Conservation (phyloP, 2,797 vertebrate species). For the Pipistrellus nathusii region DNA sequence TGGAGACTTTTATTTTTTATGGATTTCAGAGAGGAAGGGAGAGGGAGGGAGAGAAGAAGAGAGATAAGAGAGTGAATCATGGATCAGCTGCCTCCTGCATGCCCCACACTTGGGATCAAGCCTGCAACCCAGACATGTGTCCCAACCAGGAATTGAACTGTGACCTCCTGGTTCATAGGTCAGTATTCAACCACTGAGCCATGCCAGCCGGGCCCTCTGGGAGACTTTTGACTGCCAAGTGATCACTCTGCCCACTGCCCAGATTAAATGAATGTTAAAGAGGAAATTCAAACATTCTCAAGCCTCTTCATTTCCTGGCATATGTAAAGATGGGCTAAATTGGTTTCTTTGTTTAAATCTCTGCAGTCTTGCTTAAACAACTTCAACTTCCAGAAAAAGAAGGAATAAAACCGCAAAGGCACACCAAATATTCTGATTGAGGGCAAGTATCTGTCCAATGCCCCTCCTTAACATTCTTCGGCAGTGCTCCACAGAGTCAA, state of each 20-base stretch:
- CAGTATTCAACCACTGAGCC: no score
- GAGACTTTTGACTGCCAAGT: background rate
- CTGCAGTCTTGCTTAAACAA: background rate
- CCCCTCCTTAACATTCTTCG: background rate
- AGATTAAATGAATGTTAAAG: background rate
- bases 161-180: no score
- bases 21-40: no score
- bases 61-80: no score
- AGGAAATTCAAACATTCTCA: background rate
- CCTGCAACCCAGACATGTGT: no score
- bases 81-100: no score
- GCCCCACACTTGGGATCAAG: no score
- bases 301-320: background rate
- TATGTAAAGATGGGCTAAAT: background rate
- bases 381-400: background rate
- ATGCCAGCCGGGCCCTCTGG: no score
- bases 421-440: background rate
- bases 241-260: background rate
- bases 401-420: background rate
- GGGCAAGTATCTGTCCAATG: background rate
- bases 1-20: no score
- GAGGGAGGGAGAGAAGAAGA: no score
- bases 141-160: no score
- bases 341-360: background rate
- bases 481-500: background rate